Evolutionary conservation across 2,888 invertebrate species (phyloP), one percentile per base, ranked within the genome.

Genomic region (Emmelina monodactyla): DNA sequence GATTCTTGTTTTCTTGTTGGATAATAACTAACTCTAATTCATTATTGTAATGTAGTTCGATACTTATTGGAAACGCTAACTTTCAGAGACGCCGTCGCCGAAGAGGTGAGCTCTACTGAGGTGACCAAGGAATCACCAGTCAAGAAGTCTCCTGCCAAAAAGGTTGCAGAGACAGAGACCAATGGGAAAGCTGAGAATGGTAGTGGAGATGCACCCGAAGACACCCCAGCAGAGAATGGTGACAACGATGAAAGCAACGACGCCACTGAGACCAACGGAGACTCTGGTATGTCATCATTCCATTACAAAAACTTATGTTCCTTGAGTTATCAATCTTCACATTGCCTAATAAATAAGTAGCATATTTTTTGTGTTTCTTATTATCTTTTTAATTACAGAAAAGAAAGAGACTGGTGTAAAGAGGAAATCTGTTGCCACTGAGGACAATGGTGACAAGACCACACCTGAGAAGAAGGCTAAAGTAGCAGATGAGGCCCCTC

Each of bases 391-490:
- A 31, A 35, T 73, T 71, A 47, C 70, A 75, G 76, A 78, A 55
- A 70, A 68, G 57, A 73, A 72, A 55, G 80, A 78, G 39, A 67
- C 81, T 35, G 82, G 83, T 45, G 82, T 85, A 59, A 88, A 88
- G 70, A 87, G 88, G 82, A 88, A 88, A 84, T 88, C 88, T 35
- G 82, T 81, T 13, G 76, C 83, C 9, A 80, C 71, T 2, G 76
- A 25, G 3, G 29, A 79, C 42, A 75, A 75, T 28, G 84, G 79
- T 34, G 84, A 83, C 32, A 87, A 84, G 47, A 83, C 82, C 31
- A 85, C 86, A 39, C 88, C 88, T 6, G 88, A 88, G 56, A 89
- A 89, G 69, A 89, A 89, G 55, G 84, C 86, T 44, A 89, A 88
- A 72, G 75, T 87, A 36, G 84, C 82, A 10, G 87, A 87, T 32